A percentile compares a stretch with the other conserved stretches of the same genome.
phyloP scores from a whole-genome alignment of 2,113 vertebrate genomes.

The Zosterops lateralis region DNA sequence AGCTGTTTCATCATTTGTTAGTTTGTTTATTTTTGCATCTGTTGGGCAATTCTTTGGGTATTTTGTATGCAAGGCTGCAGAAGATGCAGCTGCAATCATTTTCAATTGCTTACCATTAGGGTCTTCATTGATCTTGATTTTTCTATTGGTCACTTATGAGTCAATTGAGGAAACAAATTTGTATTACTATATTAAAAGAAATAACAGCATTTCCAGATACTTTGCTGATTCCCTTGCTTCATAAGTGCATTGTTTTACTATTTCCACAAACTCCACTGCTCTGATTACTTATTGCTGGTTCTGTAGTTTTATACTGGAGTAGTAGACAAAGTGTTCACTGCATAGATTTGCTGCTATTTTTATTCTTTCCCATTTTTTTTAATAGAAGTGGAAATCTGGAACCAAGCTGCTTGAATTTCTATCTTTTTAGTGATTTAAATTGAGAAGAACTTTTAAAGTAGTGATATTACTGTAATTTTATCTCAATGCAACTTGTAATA shows the following conservation, averaged over 20 bases:
- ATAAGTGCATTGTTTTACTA: neutral
- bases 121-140: neutral
- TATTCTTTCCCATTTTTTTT: neutral
- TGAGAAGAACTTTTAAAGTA: neutral
- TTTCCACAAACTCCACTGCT: neutral
- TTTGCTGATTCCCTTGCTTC: neutral
- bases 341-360: neutral
- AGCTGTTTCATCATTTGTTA: conserved; percentile 34
- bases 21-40: conserved; percentile 64
- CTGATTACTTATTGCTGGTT: neutral
- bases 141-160: neutral
- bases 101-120: neutral
- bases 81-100: neutral
- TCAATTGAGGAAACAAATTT: neutral
- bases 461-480: neutral
- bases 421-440: neutral
- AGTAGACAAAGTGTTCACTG: conserved; percentile 30
- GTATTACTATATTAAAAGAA: neutral
- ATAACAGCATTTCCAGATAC: neutral
- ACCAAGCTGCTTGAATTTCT: neutral
- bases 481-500: neutral
- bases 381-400: neutral
- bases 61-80: conserved; percentile 9
- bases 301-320: neutral
- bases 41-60: conserved; percentile 22